phyloP scores from a whole-genome alignment of 2,888 invertebrate genomes.

The Balanococcus diminutus region DNA sequence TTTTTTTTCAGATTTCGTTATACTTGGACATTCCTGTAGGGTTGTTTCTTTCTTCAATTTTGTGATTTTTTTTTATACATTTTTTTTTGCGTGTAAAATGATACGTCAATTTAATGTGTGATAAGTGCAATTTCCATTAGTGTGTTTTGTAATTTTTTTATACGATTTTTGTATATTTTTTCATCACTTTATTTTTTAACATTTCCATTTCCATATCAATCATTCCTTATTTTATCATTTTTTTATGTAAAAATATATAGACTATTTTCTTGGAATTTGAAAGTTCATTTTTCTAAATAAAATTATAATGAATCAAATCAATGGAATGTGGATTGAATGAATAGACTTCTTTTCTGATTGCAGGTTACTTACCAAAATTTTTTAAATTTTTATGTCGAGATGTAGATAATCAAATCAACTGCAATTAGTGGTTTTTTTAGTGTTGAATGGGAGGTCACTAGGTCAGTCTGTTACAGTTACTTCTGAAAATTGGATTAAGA shows the following conservation, averaged over 20 bases:
- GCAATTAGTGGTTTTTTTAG: too few relatives aligned
- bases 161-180: background rate
- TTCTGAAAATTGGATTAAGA: too few relatives aligned
- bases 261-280: conserved; percentile 1
- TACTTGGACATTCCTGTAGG: background rate
- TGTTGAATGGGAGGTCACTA: too few relatives aligned
- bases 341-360: background rate
- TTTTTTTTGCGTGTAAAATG: background rate
- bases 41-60: background rate
- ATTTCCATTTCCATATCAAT: conserved; percentile 27
- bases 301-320: background rate
- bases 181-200: background rate
- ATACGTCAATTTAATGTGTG: background rate
- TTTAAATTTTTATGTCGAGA: too few relatives aligned
- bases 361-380: too few relatives aligned
- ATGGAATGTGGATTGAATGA: background rate
- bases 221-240: conserved; percentile 38
- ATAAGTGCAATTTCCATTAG: background rate
- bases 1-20: background rate
- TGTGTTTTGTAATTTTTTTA: background rate
- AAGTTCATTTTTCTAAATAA: background rate
- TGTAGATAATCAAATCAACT: too few relatives aligned
- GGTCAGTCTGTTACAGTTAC: too few relatives aligned
- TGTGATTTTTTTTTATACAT: background rate
- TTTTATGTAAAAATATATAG: conserved; percentile 48